Base-by-base conservation (phyloP, 2,888 invertebrate species). In the Brachylomia viminalis region DNA sequence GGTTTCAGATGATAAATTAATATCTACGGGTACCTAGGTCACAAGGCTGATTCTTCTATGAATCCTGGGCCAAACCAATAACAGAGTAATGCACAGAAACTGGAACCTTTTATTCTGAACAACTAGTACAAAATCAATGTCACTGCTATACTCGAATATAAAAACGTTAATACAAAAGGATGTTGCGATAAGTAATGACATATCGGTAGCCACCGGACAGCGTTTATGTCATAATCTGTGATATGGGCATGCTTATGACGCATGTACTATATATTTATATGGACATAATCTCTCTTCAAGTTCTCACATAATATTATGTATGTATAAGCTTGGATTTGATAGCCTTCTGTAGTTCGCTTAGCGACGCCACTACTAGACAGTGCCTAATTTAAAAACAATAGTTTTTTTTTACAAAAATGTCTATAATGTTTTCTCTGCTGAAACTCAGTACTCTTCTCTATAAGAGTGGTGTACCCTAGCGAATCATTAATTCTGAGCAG, bases 321-420 rank as follows among this genome's bases (percentile, higher is more conserved):
- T 94, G 87, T 92, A 92, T 90, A 95, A 93, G 95, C 93, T 95
- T 95, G 93, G 93, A 95, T 95, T 95, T 95, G 92, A 95, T 94
- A 94, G 92, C 90, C 93, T 95, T 95, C 95, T 94, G 95, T 96
- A 96, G 96, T 93, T 92, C 95, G 96, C 95, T 93, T 96, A 96
- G 96, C 93, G 90, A 93, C 79, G 95, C 88, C 88, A 88, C 88
- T 88, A 88, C 88, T 61, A 56, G 64, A 77, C 88, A 79, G 86
- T 87, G 78, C 67, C 47, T 42, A 30, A 23, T 33, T 59, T n/a
- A 33, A 52, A 56, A 54, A 49, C 15, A 47, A n/a, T n/a, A n/a
- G n/a, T n/a, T n/a, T n/a, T n/a, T n/a, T n/a, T 33, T 42, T 17
- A 17, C 17, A 17, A 17, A 49, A 27, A 30, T n/a, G 15, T 13